Evolutionary conservation across 2,797 vertebrate genomes (phyloP), one percentile per base, ranked within the genome.

Genomic region (Aulostomus chinensis): DNA sequence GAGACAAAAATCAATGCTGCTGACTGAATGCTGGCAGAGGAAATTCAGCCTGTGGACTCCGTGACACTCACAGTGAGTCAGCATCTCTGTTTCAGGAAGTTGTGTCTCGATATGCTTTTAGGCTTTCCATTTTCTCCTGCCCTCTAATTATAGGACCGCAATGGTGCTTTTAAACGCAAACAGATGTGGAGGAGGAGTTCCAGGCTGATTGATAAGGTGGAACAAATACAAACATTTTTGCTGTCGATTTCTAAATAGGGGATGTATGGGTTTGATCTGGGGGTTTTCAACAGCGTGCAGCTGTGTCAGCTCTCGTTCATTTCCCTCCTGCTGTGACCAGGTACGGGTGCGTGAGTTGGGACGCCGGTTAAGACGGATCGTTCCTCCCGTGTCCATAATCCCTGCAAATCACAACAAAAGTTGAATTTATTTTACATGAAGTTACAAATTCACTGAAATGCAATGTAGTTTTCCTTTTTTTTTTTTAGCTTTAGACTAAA

Each of bases 51-150:
- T n/a, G n/a, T n/a, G n/a, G n/a, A n/a, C n/a, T n/a, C n/a, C n/a
- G n/a, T n/a, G n/a, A n/a, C 1, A 14, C 10, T 46, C 34, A 40
- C n/a, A 7, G 14, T 60, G 48, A 52, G 7, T 28, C 22, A 61
- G 41, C 40, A 29, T 32, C 2, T 17, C n/a, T 2, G 12, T 21
- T 15, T 37, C 9, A 24, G 4, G 22, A 42, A 36, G 22, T 16
- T 25, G 10, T 29, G 6, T 16, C 5, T 5, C 2, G 2, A 4
- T 22, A n/a, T n/a, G n/a, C n/a, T n/a, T 39, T 1, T 15, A 3
- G 20, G 20, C 6, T 3, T 21, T 21, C 20, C 20, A 21, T 21
- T 21, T 21, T 3, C 3, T 21, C 6, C 20, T 21, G 20, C 6
- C 20, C 20, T 28, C 2, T 28, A 11, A 28, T 28, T 28, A 28